Evolutionary conservation across 2,113 vertebrate genomes (phyloP).

Genomic region (Notarius lentiginosus): DNA sequence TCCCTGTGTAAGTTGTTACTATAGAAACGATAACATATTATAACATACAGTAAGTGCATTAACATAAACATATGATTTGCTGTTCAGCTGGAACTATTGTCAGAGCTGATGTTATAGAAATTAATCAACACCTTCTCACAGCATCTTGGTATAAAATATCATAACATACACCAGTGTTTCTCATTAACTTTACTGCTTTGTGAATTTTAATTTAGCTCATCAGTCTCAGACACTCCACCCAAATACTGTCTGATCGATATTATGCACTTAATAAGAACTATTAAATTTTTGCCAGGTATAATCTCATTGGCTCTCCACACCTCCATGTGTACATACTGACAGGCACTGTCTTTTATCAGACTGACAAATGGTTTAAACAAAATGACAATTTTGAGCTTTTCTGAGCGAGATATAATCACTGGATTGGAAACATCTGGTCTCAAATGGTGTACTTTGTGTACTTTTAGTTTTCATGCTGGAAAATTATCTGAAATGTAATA

Average conservation of each 20-base stretch:
- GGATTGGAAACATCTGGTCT: constrained; percentile 6
- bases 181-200: not conserved
- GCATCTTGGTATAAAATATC: not conserved
- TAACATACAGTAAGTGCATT: not conserved
- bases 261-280: not conserved
- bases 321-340: not conserved
- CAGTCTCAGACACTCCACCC: not conserved
- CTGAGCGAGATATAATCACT: not conserved
- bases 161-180: not conserved
- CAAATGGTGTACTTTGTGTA: not conserved
- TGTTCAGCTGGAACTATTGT: not conserved
- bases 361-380: constrained; percentile 9
- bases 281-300: not conserved
- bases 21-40: not conserved
- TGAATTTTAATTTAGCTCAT: not conserved
- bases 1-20: not conserved
- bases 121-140: not conserved
- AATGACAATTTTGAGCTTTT: not conserved
- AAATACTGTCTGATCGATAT: not conserved
- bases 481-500: not conserved
- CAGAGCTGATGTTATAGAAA: not conserved
- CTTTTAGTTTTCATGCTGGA: not conserved
- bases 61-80: not conserved
- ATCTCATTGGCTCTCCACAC: not conserved
- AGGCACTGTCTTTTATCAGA: constrained; percentile 4